Conservation (phyloP, 2,797 vertebrate species). For the Morelia viridis region DNA sequence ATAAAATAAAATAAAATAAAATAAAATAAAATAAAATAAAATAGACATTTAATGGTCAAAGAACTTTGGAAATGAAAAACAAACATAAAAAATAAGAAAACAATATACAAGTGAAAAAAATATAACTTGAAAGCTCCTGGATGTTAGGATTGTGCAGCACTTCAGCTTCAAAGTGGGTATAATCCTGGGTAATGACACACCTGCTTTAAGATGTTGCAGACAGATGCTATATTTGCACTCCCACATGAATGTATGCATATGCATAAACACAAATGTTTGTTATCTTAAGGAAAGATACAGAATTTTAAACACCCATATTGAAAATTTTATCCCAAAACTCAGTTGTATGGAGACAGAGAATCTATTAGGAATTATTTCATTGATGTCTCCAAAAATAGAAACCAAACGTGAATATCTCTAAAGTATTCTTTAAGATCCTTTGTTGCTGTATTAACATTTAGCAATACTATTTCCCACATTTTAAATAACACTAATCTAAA, state of each 20-base stretch:
- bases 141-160: neutral
- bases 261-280: neutral
- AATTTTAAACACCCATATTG: neutral
- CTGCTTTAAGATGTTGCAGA: neutral
- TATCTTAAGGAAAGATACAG: neutral
- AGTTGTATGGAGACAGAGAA: too few species aligned
- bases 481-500: too few species aligned
- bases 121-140: neutral
- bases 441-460: too few species aligned
- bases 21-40: neutral
- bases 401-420: too few species aligned
- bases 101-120: neutral
- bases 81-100: neutral
- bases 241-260: neutral
- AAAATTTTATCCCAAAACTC: too few species aligned
- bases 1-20: neutral
- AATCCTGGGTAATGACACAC: neutral
- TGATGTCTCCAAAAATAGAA: too few species aligned
- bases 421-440: too few species aligned
- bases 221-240: neutral
- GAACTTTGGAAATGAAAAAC: neutral
- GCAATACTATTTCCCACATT: too few species aligned
- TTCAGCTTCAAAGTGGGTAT: neutral
- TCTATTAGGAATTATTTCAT: too few species aligned
- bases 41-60: neutral